Conservation (phyloP, 2,797 vertebrate genomes). For the Oceanodroma leucorhoa region DNA sequence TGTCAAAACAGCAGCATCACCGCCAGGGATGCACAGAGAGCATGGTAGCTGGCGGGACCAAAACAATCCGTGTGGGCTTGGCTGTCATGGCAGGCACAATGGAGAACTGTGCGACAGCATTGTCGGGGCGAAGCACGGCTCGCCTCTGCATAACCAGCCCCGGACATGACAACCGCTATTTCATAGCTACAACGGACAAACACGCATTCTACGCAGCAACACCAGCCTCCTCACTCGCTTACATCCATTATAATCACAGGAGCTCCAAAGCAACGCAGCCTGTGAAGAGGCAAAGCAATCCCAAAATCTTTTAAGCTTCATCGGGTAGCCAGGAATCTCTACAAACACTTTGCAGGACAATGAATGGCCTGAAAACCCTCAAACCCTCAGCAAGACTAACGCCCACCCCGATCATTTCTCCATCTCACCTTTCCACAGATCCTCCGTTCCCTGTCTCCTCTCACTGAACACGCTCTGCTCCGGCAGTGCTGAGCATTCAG, state of each 20-base stretch:
- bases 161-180: not conserved
- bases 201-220: not conserved
- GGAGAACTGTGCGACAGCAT: not conserved
- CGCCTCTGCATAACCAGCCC: not conserved
- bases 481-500: not conserved
- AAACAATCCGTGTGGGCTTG: slow-evolving; percentile 15
- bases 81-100: slow-evolving; percentile 47
- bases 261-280: not conserved
- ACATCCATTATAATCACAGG: not conserved
- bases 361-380: fast-evolving
- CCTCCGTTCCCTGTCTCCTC: not conserved
- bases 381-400: not conserved
- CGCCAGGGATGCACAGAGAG: not conserved
- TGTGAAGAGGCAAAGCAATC: not conserved
- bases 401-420: not conserved
- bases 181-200: slow-evolving; percentile 10
- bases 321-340: not conserved
- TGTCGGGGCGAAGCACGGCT: not conserved
- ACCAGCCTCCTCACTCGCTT: not conserved
- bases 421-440: slow-evolving; percentile 67
- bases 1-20: slow-evolving; percentile 48
- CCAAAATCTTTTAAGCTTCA: not conserved
- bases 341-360: not conserved
- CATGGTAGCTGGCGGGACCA: not conserved
- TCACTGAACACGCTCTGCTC: not conserved